Base-by-base conservation (phyloP, 2,113 vertebrate genomes). In the Emberiza fucata region DNA sequence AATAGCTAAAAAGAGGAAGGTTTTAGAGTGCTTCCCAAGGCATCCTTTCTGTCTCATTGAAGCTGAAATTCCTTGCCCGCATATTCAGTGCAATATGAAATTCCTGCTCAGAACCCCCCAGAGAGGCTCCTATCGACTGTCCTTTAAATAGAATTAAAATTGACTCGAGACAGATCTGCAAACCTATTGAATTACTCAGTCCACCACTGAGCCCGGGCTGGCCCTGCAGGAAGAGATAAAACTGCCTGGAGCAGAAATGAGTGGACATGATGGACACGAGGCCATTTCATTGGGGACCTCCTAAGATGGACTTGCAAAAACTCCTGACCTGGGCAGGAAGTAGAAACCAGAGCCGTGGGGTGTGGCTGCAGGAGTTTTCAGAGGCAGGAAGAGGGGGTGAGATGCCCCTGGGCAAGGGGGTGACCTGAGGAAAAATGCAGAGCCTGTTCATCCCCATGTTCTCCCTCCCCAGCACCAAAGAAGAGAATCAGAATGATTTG, bases 141-240 rank as follows among this genome's bases (percentile, higher is more conserved):
- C 97, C 97, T 98, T 98, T 98, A 98, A 98, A 98, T 97, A 98
- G 97, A 98, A 98, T 98, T 98, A 97, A 97, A 98, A 98, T 98
- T 97, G 98, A 98, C 97, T 98, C 6, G 6, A 97, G 97, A 95
- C 75, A 86, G 90, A 97, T 98, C 97, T 98, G 96, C n/a, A 92
- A 95, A 95, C 96, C 97, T 98, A 97, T 97, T 97, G 97, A 97
- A 97, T 98, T 97, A 98, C 92, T 70, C 57, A 48, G 95, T 85
- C 95, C 80, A 95, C 65, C 94, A 82, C 8, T 2, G 45, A 97
- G 92, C 71, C 93, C 37, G 11, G 59, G 75, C 94, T 95, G 92
- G 92, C 81, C 93, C 93, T 93, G 82, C 81, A 96, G 92, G 93
- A 94, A 89, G 96, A 95, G 96, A 97, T 91, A 81, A 96, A 94